phyloP scores from a whole-genome alignment of 2,113 vertebrate genomes.

The Aix galericulata region DNA sequence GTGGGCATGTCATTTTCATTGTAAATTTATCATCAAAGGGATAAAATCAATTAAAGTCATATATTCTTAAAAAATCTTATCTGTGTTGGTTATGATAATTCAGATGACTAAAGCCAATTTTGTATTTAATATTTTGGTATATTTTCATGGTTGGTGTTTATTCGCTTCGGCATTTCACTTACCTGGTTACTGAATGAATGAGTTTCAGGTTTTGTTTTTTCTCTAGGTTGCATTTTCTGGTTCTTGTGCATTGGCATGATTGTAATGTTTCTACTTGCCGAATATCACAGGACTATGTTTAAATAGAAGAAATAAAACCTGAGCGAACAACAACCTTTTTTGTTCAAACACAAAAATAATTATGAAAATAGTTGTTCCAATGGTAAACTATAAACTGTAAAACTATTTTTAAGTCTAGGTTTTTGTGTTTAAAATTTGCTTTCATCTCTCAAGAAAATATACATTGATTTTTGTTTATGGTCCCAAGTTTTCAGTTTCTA shows the following conservation, averaged over 20 bases:
- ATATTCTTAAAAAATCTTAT: constrained; percentile 53
- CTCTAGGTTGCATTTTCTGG: neutral
- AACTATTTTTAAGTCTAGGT: neutral
- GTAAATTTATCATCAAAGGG: constrained; percentile 68
- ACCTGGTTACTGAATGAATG: neutral
- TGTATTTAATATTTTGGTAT: neutral
- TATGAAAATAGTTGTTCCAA: neutral
- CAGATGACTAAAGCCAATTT: neutral
- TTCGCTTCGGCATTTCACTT: neutral
- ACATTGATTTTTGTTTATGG: neutral
- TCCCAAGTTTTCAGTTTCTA: neutral
- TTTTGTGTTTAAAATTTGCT: neutral
- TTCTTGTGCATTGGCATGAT: neutral
- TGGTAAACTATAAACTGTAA: neutral
- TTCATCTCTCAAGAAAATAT: neutral
- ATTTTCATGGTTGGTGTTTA: neutral
- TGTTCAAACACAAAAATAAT: neutral
- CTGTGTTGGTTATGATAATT: constrained; percentile 61
- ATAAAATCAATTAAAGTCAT: constrained; percentile 63
- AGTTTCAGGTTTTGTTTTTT: neutral
- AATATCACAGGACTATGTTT: neutral
- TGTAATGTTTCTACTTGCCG: neutral
- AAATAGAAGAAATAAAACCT: neutral
- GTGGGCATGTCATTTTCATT: constrained; percentile 57
- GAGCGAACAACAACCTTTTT: neutral